Evolutionary conservation across 1,140 invertebrate species (phyloP), one percentile per base, ranked within the genome.

Genomic region (Megalopta genalis): DNA sequence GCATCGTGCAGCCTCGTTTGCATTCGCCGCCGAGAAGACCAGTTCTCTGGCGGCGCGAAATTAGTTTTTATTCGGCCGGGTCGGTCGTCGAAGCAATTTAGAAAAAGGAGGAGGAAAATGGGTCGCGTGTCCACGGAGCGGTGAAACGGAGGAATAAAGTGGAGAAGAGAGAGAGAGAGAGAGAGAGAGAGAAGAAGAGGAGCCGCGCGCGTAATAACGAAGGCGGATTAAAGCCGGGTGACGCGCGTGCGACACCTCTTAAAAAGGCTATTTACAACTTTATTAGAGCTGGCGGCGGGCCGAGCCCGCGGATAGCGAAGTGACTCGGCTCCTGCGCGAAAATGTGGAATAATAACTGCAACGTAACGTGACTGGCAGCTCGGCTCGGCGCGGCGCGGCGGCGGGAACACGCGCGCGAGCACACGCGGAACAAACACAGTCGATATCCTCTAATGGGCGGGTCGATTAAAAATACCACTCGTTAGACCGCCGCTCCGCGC

Each of bases 191-290:
- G 10, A 12, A 46, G 42, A 10, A 12, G 14, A 14, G 14, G 8
- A 60, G 57, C 27, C 23, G 59, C 25, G 59, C 25, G 42, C 2
- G 57, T 9, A 60, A 25, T 46, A 76, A 42, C 23, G 37, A 57
- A 76, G 54, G 54, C 42, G 54, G 54, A 69, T 68, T 76, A 76
- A 46, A 69, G 8, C n/a, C 16, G 25, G 5, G 4, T 21, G 23
- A 39, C 16, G 16, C 32, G 32, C 62, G 42, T 3, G n/a, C 16
- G 25, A 69, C 66, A 62, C 68, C n/a, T 64, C 60, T 39, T 78
- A 72, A 72, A 78, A 78, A 78, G 46, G 46, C 25, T 57, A 39
- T 78, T 57, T 72, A 78, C 69, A 65, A 64, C 68, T 78, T 65
- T 65, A 72, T 78, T 72, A 72, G 32, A 52, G 46, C 59, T 32